Evolutionary conservation across 2,888 invertebrate species (phyloP), one percentile per base, ranked within the genome.

Genomic region (Hetaerina titia): DNA sequence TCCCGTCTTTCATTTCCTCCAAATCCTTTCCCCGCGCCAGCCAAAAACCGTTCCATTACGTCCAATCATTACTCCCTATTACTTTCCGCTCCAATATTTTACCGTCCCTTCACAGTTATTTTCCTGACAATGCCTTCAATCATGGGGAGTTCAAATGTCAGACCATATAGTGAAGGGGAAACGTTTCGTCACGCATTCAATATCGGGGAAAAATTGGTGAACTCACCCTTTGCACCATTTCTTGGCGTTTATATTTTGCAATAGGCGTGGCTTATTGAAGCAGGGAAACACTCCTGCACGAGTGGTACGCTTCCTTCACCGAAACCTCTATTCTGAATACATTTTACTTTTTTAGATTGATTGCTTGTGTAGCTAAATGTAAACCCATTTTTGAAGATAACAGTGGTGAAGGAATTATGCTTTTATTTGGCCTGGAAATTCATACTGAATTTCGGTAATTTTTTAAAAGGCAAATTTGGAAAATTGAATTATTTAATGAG

Each of bases 61-160:
- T 22, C 81, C 81, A 81, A 81, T 81, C 81, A 81, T 81, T 81
- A 31, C 81, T 81, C 81, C 81, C 81, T 81, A 81, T 81, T 31
- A 81, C 25, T 81, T 81, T 81, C 81, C 81, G 81, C 81, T 81
- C 81, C 81, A 81, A 81, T 81, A 81, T 81, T 81, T 81, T 81
- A 81, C 31, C 81, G 81, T 81, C 22, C 31, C 81, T 81, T 31
- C 81, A 22, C 81, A 81, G 81, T 81, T 31, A 81, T 81, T 81
- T 81, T 81, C 81, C 81, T 81, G 81, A 81, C 81, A 81, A 81
- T 81, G 31, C 81, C 81, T 81, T 81, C 81, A 81, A 81, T 81
- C 81, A 81, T 81, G 81, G 81, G 81, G 81, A 81, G 81, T 81
- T 81, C 81, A 81, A 81, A 81, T 81, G 31, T 81, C 81, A 31